Conservation (phyloP, 2,888 invertebrate species). For the Liopterus haemorrhoidalis region DNA sequence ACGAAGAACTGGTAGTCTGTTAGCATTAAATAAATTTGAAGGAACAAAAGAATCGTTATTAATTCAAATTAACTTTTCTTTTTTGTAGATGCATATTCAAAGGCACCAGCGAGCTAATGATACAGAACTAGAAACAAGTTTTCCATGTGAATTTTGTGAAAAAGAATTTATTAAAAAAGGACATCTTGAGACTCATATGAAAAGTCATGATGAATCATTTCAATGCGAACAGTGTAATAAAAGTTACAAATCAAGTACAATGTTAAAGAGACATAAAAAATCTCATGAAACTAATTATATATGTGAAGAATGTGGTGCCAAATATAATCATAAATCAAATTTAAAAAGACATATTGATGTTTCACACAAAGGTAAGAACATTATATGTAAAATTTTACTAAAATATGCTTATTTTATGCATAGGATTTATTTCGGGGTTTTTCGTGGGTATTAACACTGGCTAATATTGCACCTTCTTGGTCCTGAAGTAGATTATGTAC, state of each 20-base stretch:
- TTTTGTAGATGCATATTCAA: constrained; percentile 15
- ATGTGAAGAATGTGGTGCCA: constrained; percentile 18
- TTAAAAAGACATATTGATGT: constrained; percentile 16
- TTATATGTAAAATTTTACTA: too few species aligned
- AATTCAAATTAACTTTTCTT: too few species aligned
- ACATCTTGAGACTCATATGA: constrained; percentile 12
- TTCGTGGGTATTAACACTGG: too few species aligned
- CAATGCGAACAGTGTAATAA: constrained; percentile 20
- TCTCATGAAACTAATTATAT: constrained; percentile 11
- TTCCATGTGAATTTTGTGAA: constrained; percentile 14
- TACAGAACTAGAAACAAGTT: too few species aligned
- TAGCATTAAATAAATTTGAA: too few species aligned
- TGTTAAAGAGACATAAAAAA: constrained; percentile 7
- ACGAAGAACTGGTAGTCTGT: too few species aligned
- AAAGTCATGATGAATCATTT: constrained; percentile 12
- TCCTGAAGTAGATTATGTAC: too few species aligned
- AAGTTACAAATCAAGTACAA: constrained; percentile 3
- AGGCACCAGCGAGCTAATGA: constrained; percentile 8
- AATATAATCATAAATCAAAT: constrained; percentile 18
- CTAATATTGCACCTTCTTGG: too few species aligned
- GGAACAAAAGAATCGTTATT: too few species aligned
- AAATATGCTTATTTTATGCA: too few species aligned
- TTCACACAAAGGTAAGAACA: constrained; percentile 15
- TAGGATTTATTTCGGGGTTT: too few species aligned
- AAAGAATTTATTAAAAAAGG: constrained; percentile 14